Evolutionary conservation across 2,888 invertebrate species (phyloP), one percentile per base, ranked within the genome.

Genomic region (Nomada goodeniana): DNA sequence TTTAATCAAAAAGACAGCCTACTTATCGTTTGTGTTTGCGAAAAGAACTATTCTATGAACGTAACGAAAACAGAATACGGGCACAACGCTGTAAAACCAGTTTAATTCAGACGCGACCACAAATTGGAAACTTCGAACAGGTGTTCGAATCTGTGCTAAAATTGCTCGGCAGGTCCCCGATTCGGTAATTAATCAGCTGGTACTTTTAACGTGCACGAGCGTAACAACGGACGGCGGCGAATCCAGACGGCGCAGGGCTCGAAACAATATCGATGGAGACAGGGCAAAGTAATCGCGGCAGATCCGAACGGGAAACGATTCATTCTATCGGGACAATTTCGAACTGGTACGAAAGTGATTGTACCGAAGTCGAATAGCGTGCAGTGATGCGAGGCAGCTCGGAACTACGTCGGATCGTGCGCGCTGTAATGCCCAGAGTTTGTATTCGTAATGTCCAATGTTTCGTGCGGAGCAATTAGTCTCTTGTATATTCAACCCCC

Each of bases 291-390:
- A 84, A 86, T 84, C 82, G 86, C 57, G 71, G 63, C 42, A 65
- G 80, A 81, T 70, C 76, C 60, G 50, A 76, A 77, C 65, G 68
- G 82, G 84, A 77, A 86, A 61, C 84, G 82, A 82, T 82, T 86
- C 86, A 68, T 86, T 82, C 71, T 74, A 77, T 74, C 76, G 72
- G 80, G 86, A 86, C 86, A 86, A 84, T 86, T 86, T 73, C 70
- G 69, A 79, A 79, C 80, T 82, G 86, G 79, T 85, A 86, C 84
- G 86, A 86, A 84, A 84, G 80, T 80, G 82, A 85, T 86, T 86
- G 86, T 86, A 60, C 68, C 72, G 60, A 86, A 85, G 80, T 80
- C 86, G 84, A 79, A 86, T 82, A 77, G 76, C 78, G 76, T 73
- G 67, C 67, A 64, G 23, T 70, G 76, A 83, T 60, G 79, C 26